A percentile compares a stretch with the other conserved stretches of the same genome.
Conservation (phyloP, 1,140 invertebrate species). For the Rhagoletis zephyria region DNA sequence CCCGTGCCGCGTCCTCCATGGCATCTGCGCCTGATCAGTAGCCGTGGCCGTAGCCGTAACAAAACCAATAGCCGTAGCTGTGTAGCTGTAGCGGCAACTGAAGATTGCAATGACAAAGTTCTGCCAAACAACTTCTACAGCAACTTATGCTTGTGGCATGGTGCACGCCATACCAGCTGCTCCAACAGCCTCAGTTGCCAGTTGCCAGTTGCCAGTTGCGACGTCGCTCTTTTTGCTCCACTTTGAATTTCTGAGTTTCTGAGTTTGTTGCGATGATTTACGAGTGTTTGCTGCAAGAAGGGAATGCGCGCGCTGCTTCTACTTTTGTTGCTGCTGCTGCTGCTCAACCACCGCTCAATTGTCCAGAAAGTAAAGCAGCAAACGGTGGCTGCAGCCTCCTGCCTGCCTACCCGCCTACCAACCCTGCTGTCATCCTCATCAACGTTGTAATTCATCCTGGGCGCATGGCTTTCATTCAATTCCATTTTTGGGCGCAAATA, state of each 20-base stretch:
- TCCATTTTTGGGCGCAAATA: slow-evolving; percentile 40
- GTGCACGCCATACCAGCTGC: slow-evolving; percentile 23
- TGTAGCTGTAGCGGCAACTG: background rate
- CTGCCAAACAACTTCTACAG: slow-evolving; percentile 28
- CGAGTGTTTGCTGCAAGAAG: background rate
- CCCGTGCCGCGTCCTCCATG: background rate
- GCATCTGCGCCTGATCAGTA: slow-evolving; percentile 10
- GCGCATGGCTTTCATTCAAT: slow-evolving; percentile 52
- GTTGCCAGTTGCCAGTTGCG: slow-evolving; percentile 4
- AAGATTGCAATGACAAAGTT: slow-evolving; percentile 52
- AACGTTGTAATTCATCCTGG: slow-evolving; percentile 47
- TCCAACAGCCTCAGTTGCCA: background rate
- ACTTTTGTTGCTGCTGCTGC: background rate
- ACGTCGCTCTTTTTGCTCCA: background rate
- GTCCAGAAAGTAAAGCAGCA: background rate
- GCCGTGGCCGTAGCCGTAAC: background rate
- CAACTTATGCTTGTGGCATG: slow-evolving; percentile 46
- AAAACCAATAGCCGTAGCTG: no score
- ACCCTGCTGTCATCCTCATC: slow-evolving; percentile 34
- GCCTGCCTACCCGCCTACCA: background rate
- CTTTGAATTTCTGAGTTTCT: slow-evolving; percentile 46
- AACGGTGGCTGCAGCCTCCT: background rate
- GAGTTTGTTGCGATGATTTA: slow-evolving; percentile 49
- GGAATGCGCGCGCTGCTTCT: background rate
- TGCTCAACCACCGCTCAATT: slow-evolving; percentile 9